Evolutionary conservation across 1,140 invertebrate species (phyloP), one percentile per base, ranked within the genome.

Genomic region (Drosophila nigromelanica): DNA sequence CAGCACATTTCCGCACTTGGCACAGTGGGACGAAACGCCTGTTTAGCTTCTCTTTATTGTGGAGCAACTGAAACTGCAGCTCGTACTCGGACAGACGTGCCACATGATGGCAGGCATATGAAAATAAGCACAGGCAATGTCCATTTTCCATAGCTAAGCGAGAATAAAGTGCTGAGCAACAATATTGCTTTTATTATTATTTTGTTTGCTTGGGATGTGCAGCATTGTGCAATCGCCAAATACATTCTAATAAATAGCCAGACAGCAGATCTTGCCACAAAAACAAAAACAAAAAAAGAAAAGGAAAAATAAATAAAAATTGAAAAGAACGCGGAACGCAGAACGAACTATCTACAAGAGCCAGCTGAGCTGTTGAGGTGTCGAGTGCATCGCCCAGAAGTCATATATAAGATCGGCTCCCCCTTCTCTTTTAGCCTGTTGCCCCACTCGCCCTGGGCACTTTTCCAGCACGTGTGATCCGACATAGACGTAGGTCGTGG

Each of bases 241-340:
- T 73, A 81, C 76, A 87, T 87, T 86, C 71, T 76, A 81, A 81
- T 87, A 86, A 86, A 81, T 78, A 87, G 78, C 55, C 60, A 70
- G 66, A 35, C 42, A 56, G 27, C 52, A 56, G 39, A 40, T 56
- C 78, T 80, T 80, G 78, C 78, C 78, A 63, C 56, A 74, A 6
- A 27, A 27, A 27, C 4, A 27, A 27, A 27, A 27, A 27, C 21
- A 24, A 24, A 24, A 24, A 8, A 33, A 33, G 7, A 33, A 8
- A 6, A 69, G 83, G 79, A 76, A 70, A 59, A 63, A 39, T 64
- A 64, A 64, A 47, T 45, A 64, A 39, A 55, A 42, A 30, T 48
- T 15, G 18, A 12, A 39, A 37, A 55, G 63, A 73, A 55, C 40
- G 51, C 43, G 39, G 58, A 62, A 45, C 61, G 33, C 42, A 69